Percentiles rank a stretch among this genome's conserved stretches.
Evolutionary conservation across 2,888 invertebrate species (phyloP).

Genomic region (Nephrotoma guestfalica): DNA sequence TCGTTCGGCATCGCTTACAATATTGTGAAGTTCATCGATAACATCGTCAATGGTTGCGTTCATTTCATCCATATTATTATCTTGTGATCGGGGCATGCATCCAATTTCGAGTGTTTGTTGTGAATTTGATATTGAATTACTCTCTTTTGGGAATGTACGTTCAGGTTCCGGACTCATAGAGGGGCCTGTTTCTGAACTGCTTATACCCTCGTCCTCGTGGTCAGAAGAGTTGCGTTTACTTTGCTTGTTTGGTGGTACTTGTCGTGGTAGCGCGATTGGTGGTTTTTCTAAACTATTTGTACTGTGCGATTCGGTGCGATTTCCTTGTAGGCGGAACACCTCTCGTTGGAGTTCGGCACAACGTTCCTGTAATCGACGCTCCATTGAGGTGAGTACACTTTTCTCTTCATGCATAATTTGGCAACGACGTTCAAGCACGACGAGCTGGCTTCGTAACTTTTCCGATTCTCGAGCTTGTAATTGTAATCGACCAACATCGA

Average conservation of each 20-base stretch:
- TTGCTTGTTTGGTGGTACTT: constrained; percentile 22
- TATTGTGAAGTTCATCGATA: constrained; percentile 70
- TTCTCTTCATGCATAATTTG: constrained; percentile 66
- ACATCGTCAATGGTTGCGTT: constrained; percentile 75
- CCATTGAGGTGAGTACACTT: constrained; percentile 53
- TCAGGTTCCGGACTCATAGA: constrained; percentile 56
- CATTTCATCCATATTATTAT: constrained; percentile 16
- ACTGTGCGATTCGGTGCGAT: constrained; percentile 25
- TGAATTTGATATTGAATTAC: constrained; percentile 7
- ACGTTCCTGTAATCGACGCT: constrained; percentile 58
- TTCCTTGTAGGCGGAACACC: constrained; percentile 38
- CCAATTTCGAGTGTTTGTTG: not conserved
- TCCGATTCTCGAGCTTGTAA: constrained; percentile 54
- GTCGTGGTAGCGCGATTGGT: constrained; percentile 27
- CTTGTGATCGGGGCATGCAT: not conserved
- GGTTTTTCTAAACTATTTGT: constrained; percentile 28
- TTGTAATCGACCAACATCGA: constrained; percentile 64
- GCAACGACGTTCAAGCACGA: constrained; percentile 47
- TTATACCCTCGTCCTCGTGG: constrained; percentile 78
- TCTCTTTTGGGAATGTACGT: constrained; percentile 26
- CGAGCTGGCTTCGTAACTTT: constrained; percentile 52
- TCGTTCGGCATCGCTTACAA: constrained; percentile 71
- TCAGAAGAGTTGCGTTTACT: constrained; percentile 47
- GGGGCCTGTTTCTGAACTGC: constrained; percentile 58
- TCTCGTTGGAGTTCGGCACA: constrained; percentile 62